These are phyloP conservation scores for Trilocha varians DNA, from an alignment of 2,888 invertebrate genomes.

Conservation along the genomic window DNA sequence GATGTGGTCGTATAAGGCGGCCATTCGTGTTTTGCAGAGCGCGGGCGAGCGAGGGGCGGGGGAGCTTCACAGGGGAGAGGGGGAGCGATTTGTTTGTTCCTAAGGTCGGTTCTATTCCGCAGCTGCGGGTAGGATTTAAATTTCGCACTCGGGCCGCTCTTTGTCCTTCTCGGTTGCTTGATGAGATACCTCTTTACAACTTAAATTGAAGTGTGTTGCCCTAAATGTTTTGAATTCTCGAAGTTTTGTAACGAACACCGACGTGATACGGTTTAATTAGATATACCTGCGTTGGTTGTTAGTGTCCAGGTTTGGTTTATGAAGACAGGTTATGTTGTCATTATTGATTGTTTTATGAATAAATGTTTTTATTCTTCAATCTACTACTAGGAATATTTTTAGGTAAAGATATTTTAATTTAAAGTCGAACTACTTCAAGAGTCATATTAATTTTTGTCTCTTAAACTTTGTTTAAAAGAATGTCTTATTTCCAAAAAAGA, in stretches of 20 bases:
- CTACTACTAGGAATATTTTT: too few species aligned
- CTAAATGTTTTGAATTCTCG: conserved; percentile 23
- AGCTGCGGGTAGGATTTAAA: conserved; percentile 66
- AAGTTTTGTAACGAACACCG: conserved; percentile 12
- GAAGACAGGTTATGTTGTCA: too few species aligned
- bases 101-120: conserved; percentile 57
- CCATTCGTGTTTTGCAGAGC: conserved; percentile 35
- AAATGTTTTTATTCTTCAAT: too few species aligned
- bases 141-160: conserved; percentile 51
- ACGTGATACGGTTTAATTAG: too few species aligned
- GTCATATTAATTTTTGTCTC: too few species aligned
- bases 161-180: conserved; percentile 58
- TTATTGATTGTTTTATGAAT: too few species aligned
- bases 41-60: conserved; percentile 14
- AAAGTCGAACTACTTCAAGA: too few species aligned
- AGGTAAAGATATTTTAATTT: neutral
- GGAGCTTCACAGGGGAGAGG: conserved; percentile 17
- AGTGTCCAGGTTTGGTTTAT: too few species aligned
- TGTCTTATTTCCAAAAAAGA: too few species aligned
- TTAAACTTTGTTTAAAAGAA: too few species aligned
- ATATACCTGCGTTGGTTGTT: too few species aligned
- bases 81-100: conserved; percentile 64
- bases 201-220: conserved; percentile 56
- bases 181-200: conserved; percentile 60
- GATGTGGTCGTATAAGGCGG: conserved; percentile 70